Evolutionary conservation across 2,888 invertebrate genomes (phyloP).

Genomic region (Orthosia gracilis): DNA sequence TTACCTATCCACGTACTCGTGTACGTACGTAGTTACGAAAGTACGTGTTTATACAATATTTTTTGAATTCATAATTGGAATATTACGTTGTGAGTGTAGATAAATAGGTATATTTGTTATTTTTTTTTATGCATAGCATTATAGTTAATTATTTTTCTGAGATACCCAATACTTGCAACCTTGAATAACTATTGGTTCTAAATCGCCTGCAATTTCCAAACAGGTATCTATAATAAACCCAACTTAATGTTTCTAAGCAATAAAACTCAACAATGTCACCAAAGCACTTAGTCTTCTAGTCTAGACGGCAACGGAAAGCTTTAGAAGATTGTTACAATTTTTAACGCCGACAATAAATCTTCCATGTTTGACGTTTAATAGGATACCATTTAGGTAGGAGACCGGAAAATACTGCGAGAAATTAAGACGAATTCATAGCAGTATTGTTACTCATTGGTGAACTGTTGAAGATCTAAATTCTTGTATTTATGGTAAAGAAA

Average conservation of each 20-base stretch:
- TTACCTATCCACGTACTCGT: no score
- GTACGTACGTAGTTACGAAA: no score
- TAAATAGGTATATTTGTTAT: no score
- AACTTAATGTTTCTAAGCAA: slow-evolving; percentile 1
- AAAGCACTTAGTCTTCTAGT: slow-evolving; percentile 46
- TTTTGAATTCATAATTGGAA: no score
- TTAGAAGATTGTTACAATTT: slow-evolving; percentile 41
- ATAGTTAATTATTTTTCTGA: no score
- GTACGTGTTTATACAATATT: no score
- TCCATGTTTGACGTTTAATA: slow-evolving; percentile 38
- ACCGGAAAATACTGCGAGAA: slow-evolving; percentile 17
- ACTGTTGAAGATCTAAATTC: background rate
- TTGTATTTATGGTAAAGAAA: no score
- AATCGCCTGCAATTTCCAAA: background rate
- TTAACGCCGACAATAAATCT: slow-evolving; percentile 48
- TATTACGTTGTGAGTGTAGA: no score
- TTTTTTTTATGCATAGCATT: no score
- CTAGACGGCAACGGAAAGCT: slow-evolving; percentile 18
- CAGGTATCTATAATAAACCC: background rate
- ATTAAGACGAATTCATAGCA: slow-evolving; percentile 29
- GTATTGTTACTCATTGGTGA: background rate
- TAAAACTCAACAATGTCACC: slow-evolving; percentile 44
- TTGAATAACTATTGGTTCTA: background rate
- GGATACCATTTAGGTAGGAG: slow-evolving; percentile 48
- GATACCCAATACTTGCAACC: no score